Conservation (phyloP, 1,140 invertebrate genomes). For the Meteorus sp. region DNA sequence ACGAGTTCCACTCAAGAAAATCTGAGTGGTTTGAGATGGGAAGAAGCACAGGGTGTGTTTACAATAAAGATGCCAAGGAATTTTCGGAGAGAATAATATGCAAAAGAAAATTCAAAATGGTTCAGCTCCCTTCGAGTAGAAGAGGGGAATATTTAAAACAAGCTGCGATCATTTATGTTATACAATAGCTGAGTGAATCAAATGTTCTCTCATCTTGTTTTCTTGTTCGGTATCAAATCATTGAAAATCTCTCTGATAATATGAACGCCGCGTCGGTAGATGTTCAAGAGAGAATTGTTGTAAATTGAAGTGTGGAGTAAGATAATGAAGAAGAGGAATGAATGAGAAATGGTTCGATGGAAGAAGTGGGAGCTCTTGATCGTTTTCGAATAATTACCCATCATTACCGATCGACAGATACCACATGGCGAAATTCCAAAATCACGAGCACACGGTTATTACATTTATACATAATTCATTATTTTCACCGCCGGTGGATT, state of each 20-base stretch:
- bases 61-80: neutral
- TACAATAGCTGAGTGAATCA: too few relatives aligned
- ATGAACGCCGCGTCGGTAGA: conserved; percentile 10
- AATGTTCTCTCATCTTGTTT: too few relatives aligned
- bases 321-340: neutral
- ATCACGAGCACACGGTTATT: conserved; percentile 16
- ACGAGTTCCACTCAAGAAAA: neutral
- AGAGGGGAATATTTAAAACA: too few relatives aligned
- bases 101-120: too few relatives aligned
- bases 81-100: neutral
- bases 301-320: neutral
- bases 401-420: conserved; percentile 29
- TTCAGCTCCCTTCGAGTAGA: too few relatives aligned
- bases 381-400: conserved; percentile 27
- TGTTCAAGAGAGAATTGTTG: too few relatives aligned
- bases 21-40: neutral
- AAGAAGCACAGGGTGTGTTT: neutral
- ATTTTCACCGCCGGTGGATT: conserved; percentile 16
- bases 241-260: too few relatives aligned
- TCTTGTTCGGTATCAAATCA: too few relatives aligned
- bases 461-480: conserved; percentile 33
- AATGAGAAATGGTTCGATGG: neutral
- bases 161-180: too few relatives aligned
- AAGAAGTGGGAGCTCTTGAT: neutral
- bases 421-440: conserved; percentile 30